A percentile compares a stretch with the other conserved stretches of the same genome.
Conservation (phyloP, 2,797 vertebrate species). For the Kryptopterus vitreolus region DNA sequence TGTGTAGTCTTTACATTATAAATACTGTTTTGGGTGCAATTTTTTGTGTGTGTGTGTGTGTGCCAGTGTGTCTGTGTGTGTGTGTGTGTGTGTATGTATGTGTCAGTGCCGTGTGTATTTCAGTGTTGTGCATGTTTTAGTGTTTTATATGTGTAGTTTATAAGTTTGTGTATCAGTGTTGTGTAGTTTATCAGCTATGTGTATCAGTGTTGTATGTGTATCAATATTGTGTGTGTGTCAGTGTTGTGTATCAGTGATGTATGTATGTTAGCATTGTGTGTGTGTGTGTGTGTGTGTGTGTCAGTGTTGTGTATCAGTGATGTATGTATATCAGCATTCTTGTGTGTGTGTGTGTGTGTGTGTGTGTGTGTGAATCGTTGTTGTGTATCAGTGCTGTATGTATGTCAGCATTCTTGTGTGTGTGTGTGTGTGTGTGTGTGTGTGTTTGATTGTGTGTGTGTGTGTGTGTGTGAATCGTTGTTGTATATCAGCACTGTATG, state of each 20-base stretch:
- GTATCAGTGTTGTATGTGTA: background rate
- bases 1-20: background rate
- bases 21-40: background rate
- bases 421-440: background rate
- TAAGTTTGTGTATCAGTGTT: background rate
- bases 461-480: background rate
- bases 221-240: background rate
- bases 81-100: background rate
- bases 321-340: background rate
- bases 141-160: too few relatives aligned
- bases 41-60: background rate
- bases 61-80: background rate
- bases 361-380: background rate
- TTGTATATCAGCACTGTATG: background rate
- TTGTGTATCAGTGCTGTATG: background rate
- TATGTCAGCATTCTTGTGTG: background rate
- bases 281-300: background rate
- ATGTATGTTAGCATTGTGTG: background rate
- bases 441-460: too few relatives aligned
- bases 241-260: background rate
- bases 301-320: background rate
- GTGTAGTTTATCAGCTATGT: background rate
- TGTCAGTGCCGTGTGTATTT: background rate
- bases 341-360: fast-evolving
- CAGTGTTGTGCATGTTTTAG: background rate